A percentile compares a stretch with the other conserved stretches of the same genome.
Conservation (phyloP, 2,113 vertebrate species). For the Actenoides lindsayi region DNA sequence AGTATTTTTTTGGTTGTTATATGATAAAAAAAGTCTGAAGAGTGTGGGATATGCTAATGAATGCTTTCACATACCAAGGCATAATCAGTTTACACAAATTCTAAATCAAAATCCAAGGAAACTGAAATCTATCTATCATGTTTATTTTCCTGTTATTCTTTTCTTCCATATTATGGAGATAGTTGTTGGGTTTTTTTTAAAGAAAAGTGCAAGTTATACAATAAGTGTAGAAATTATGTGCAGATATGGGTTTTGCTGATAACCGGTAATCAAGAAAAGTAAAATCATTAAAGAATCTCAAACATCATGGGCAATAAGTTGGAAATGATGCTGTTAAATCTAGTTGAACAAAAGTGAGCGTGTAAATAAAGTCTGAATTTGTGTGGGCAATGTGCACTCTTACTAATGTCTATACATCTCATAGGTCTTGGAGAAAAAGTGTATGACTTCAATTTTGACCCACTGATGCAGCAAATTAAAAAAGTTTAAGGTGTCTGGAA, state of each 20-base stretch:
- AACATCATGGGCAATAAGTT: neutral
- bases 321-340: neutral
- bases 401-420: neutral
- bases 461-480: slow-evolving; percentile 11
- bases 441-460: neutral
- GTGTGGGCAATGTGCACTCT: neutral
- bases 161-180: neutral
- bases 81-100: neutral
- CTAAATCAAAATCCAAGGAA: neutral
- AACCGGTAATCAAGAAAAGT: neutral
- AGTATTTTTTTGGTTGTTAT: neutral
- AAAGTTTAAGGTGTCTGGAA: neutral
- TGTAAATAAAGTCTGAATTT: neutral
- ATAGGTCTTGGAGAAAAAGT: neutral
- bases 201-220: no score
- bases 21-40: neutral
- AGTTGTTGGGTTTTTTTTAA: neutral
- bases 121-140: neutral
- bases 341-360: neutral
- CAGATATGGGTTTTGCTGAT: neutral
- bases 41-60: neutral
- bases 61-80: neutral
- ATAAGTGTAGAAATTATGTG: neutral
- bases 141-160: neutral
- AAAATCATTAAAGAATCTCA: neutral